Evolutionary conservation across 2,113 vertebrate genomes (phyloP), one percentile per base, ranked within the genome.

Genomic region (Podarcis cretensis): DNA sequence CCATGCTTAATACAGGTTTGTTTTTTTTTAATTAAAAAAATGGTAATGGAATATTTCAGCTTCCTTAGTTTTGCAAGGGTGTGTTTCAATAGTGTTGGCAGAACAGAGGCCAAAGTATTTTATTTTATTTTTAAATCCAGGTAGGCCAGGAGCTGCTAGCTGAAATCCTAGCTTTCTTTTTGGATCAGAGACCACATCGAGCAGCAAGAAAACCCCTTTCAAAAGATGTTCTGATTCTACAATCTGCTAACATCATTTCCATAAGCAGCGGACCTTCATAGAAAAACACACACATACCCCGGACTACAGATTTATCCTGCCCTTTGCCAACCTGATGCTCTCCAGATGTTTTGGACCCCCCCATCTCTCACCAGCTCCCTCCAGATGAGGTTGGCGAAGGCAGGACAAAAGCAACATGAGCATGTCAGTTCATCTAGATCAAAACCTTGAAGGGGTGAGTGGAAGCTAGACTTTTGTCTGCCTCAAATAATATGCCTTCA

Each of bases 1-100:
- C 95, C 96, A 96, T 96, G 96, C 96, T 96, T 94, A 94, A 95
- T 90, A 96, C 92, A 95, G 90, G 92, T 48, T 43, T 35, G 35
- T n/a, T 35, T 71, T 35, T 30, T 69, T 77, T 32, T 82, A 43
- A 43, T 43, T 35, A n/a, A 32, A 63, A 57, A 27, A 90, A 94
- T 92, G 94, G 86, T 92, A 95, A 94, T 69, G 86, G 90, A 95
- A 96, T 84, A 95, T 87, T 94, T 95, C 14, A 85, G 87, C 85
- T 94, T 91, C 92, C 92, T 92, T 93, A 91, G 92, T 91, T 94
- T 86, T 93, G 74, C 63, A 74, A 59, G 68, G 83, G 87, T 16
- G 68, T 1, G 0, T 84, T 92, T 78, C 74, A 92, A 85, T 63
- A 83, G 77, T 25, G 18, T 6, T 86, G 90, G 87, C 83, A 90